Base-by-base conservation (phyloP, 2,888 invertebrate species). In the Catocala sponsa region DNA sequence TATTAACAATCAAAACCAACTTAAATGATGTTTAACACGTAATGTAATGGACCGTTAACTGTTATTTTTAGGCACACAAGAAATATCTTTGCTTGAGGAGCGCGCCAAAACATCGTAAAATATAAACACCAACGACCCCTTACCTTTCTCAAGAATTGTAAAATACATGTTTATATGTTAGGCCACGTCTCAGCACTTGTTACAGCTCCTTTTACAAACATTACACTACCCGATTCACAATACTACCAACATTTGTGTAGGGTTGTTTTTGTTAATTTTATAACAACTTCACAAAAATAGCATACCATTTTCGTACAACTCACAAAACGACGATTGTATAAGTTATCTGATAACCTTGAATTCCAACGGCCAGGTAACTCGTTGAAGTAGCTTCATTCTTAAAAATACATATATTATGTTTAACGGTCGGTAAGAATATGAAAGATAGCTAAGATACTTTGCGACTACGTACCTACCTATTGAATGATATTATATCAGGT, bases 81-180 rank as follows among this genome's bases (percentile, higher is more conserved):
- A 58, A 67, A 51, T 55, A 66, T 70, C 32, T 57, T 33, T 58
- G 57, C 55, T 58, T 58, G 65, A 65, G 61, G 69, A 76, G 61
- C 68, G 68, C 72, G 65, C 76, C 78, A 80, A 82, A 83, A 83
- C 75, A 76, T 83, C 81, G 79, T 87, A 81, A 87, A 85, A 76
- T 65, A 76, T 78, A 78, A 76, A 79, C 71, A 71, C 64, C 72
- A 79, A 64, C 79, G 80, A 83, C 82, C 80, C 76, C 80, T 78
- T 77, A 78, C 76, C 80, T 84, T 85, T 85, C 83, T 74, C 79
- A 73, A 69, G 72, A 65, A 79, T 75, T 72, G 72, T 81, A 79
- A 79, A 74, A 70, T 74, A 74, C 72, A 66, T 80, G 70, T 74
- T 78, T 76, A 69, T 67, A 65, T 69, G 63, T 67, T 65, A 62